phyloP scores from a whole-genome alignment of 2,888 invertebrate species.

The Cataglyphis livida region DNA sequence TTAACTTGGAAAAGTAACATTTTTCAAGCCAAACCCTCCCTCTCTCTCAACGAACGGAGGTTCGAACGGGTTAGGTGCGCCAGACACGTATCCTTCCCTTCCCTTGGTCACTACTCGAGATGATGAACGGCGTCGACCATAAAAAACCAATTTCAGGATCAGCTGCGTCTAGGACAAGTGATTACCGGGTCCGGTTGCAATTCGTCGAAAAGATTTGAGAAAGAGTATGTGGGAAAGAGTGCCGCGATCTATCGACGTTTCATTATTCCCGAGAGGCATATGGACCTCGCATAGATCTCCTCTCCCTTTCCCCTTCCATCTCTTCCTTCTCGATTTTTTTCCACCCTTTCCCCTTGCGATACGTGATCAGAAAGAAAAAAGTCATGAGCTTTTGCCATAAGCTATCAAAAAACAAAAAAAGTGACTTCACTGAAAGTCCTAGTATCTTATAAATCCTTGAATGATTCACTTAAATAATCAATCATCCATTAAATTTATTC shows the following conservation, averaged over 20 bases:
- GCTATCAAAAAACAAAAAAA: slow-evolving; percentile 38
- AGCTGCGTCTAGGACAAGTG: slow-evolving; percentile 71
- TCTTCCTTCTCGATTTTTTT: slow-evolving; percentile 12
- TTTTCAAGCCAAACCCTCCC: slow-evolving; percentile 61
- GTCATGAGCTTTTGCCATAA: neutral
- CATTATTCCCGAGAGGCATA: slow-evolving; percentile 68
- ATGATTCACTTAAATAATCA: neutral
- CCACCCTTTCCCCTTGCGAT: slow-evolving; percentile 39
- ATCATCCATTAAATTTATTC: slow-evolving; percentile 42
- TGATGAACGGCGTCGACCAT: slow-evolving; percentile 64
- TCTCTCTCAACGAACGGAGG: slow-evolving; percentile 25
- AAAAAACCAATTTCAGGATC: slow-evolving; percentile 75
- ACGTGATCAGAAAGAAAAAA: slow-evolving; percentile 64
- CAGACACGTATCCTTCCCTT: slow-evolving; percentile 46
- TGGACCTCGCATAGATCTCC: slow-evolving; percentile 56
- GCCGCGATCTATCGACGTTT: slow-evolving; percentile 70
- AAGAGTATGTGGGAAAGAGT: slow-evolving; percentile 55
- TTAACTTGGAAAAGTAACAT: slow-evolving; percentile 65
- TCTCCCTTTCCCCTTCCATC: slow-evolving; percentile 19
- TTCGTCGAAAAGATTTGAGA: slow-evolving; percentile 65
- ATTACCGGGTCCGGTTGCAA: slow-evolving; percentile 69
- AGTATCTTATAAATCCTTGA: slow-evolving; percentile 19
- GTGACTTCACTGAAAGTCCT: slow-evolving; percentile 24
- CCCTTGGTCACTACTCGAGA: slow-evolving; percentile 51
- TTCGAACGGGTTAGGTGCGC: slow-evolving; percentile 23